phyloP scores from a whole-genome alignment of 2,797 vertebrate genomes.

The Cossypha caffra region DNA sequence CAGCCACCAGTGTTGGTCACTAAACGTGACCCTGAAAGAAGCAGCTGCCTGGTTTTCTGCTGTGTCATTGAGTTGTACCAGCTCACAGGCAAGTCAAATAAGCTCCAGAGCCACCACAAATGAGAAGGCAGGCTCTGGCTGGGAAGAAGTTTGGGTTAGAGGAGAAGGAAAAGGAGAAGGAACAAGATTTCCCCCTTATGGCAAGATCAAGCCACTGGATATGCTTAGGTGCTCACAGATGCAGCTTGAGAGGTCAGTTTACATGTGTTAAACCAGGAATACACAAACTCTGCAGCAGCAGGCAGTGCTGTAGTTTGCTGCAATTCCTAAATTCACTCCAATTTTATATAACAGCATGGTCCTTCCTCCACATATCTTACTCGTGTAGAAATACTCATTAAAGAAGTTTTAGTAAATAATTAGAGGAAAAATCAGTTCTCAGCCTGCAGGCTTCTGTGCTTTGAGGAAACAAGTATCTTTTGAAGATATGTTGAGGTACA shows the following conservation, averaged over 20 bases:
- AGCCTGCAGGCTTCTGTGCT: neutral
- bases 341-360: neutral
- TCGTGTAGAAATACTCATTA: neutral
- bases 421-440: neutral
- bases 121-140: neutral
- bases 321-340: neutral
- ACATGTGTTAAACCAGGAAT: accelerated
- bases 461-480: neutral
- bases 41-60: neutral
- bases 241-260: neutral
- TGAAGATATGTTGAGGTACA: neutral
- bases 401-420: neutral
- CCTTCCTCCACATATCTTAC: neutral
- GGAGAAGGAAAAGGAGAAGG: neutral
- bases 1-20: neutral
- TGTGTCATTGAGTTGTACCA: neutral
- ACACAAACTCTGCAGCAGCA: neutral
- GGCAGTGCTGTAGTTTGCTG: neutral
- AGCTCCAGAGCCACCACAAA: neutral
- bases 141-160: neutral
- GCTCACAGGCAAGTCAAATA: neutral
- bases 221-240: neutral
- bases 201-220: neutral
- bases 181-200: constrained; percentile 54
- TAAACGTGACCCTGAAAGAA: neutral